Evolutionary conservation across 2,888 invertebrate species (phyloP), one percentile per base, ranked within the genome.

Genomic region (Lomographa bimaculata): DNA sequence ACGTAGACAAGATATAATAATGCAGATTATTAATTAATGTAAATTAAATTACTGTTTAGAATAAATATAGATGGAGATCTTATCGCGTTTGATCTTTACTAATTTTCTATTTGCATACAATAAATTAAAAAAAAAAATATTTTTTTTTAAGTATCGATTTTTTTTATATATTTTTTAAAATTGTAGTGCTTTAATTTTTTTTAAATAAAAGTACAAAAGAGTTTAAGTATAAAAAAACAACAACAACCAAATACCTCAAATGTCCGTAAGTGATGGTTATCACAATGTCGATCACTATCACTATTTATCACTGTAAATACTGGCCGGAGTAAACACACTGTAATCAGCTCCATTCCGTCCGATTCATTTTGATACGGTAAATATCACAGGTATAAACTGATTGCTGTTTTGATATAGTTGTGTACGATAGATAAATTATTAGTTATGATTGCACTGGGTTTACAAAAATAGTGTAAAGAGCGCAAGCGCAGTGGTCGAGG

Each of bases 221-320:
- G 3, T 5, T 6, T 24, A 7, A 11, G 19, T 10, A 2, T 7
- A 24, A 50, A 7, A 11, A 40, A 56, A 49, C n/a, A n/a, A n/a
- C n/a, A n/a, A n/a, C 39, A 36, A 52, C 41, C 41, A 73, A 64
- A 64, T 85, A 89, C 87, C 87, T 87, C 50, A 54, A 79, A 57
- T 79, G 81, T 81, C 82, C 85, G 77, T 66, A 73, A 71, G 64
- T 62, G 71, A 58, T 61, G 69, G 47, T 65, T 75, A 81, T 83
- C 87, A 89, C 89, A 77, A 76, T 67, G 72, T 72, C 54, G 79
- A 71, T 80, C 89, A 89, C 89, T 83, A 82, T 82, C 89, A 89
- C 87, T 80, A 65, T 65, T 65, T 78, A 80, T 79, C 89, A 89
- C 89, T 84, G 67, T 74, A 64, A 79, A 79, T 75, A 74, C 72